These are phyloP conservation scores for Ispidina picta DNA, from an alignment of 2,797 vertebrate genomes.

Conservation along the genomic window DNA sequence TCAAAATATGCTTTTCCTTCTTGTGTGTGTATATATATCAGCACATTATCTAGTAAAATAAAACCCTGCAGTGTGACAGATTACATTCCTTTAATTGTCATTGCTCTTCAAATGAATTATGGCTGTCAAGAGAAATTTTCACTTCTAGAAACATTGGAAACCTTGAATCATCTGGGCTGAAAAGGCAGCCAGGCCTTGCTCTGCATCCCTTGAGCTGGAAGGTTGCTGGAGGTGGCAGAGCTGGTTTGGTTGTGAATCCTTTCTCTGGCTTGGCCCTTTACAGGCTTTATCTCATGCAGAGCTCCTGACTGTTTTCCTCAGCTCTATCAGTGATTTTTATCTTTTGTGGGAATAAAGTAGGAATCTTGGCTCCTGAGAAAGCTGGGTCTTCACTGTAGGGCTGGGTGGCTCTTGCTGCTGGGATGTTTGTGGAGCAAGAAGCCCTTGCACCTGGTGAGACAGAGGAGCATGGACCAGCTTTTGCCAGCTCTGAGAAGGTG, in stretches of 20 bases:
- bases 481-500: background rate
- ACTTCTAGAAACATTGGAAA: background rate
- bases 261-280: background rate
- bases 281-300: background rate
- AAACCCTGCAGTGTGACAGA: background rate
- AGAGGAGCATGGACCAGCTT: background rate
- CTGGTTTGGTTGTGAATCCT: background rate
- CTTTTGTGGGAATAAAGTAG: background rate
- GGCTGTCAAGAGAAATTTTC: conserved; percentile 16
- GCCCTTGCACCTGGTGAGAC: fast-evolving
- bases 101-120: conserved; percentile 14
- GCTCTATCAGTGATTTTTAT: background rate
- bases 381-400: fast-evolving
- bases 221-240: background rate
- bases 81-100: conserved; percentile 41
- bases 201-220: background rate
- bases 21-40: conserved; percentile 10
- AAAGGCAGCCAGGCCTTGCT: background rate
- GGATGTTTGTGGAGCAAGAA: background rate
- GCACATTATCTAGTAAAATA: conserved; percentile 30
- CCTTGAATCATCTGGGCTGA: background rate
- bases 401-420: background rate
- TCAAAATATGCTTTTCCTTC: conserved; percentile 54
- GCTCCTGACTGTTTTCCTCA: background rate
- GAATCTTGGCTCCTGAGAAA: background rate